These are phyloP conservation scores for Erinaceus europaeus DNA, from an alignment of 2,113 vertebrate genomes.

Conservation along the genomic window DNA sequence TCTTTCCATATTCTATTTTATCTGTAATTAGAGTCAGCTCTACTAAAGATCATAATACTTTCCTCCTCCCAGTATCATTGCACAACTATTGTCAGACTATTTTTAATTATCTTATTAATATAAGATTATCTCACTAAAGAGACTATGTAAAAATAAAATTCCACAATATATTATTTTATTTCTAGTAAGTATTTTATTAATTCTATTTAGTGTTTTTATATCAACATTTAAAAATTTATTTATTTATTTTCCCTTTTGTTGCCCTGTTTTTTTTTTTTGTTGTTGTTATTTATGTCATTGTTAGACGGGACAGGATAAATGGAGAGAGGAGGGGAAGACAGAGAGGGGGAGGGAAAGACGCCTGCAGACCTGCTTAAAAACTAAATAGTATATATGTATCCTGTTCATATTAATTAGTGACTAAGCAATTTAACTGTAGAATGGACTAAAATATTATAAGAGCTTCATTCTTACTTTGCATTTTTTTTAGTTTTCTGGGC, in stretches of 20 bases:
- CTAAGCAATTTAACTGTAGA: not conserved
- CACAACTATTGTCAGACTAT: slow-evolving; percentile 18
- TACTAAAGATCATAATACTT: slow-evolving; percentile 34
- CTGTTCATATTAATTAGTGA: not conserved
- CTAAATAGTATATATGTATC: not conserved
- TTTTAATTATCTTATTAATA: slow-evolving; percentile 38
- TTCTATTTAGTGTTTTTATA: not conserved
- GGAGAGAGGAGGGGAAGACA: too few relatives aligned
- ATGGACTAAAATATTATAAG: not conserved
- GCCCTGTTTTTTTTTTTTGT: too few relatives aligned
- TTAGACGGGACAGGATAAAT: too few relatives aligned
- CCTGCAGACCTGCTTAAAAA: too few relatives aligned
- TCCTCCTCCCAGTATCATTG: not conserved
- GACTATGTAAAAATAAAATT: not conserved
- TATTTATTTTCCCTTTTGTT: too few relatives aligned
- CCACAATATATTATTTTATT: not conserved
- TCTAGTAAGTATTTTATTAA: not conserved
- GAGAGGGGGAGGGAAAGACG: too few relatives aligned
- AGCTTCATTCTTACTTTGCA: not conserved
- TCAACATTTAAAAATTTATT: not conserved
- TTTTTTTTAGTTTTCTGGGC: not conserved
- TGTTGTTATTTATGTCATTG: too few relatives aligned
- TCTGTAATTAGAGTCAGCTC: slow-evolving; percentile 56
- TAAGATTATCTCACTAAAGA: not conserved
- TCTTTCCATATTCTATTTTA: slow-evolving; percentile 47